Evolutionary conservation across 2,113 vertebrate species (phyloP), one percentile per base, ranked within the genome.

Genomic region (Bujurquina vittata): DNA sequence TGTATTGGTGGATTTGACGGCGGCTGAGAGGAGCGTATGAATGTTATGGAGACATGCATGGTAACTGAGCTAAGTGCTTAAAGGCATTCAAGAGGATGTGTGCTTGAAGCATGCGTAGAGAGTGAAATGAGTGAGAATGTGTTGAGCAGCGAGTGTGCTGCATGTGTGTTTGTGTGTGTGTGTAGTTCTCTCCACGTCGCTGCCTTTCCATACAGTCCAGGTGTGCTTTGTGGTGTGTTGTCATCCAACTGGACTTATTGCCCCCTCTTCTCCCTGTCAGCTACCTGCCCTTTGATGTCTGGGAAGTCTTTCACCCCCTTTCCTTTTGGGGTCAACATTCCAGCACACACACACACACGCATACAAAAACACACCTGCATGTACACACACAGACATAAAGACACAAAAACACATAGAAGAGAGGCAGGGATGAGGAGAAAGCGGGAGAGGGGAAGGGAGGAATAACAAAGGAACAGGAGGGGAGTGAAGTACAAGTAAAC

Each of bases 181-280:
- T 92, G 93, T 91, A 87, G 90, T 74, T 94, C 93, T 92, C 94
- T 92, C 92, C 89, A 94, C 92, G 91, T 62, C 94, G 63, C 89
- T 86, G 85, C 91, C 90, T 94, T 81, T 95, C 90, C 94, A 93
- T 94, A 90, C 89, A 88, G 90, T 88, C 79, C 97, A 98, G 97
- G 97, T 98, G 97, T 83, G 4, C 94, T 17, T 75, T 87, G 79
- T 81, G 81, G 60, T 81, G 95, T 93, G 96, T 97, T 97, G 96
- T 96, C 93, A 92, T 90, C 91, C 78, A 83, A 90, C 93, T 92
- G 93, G 93, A 92, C 93, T 92, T 94, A 94, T 91, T 76, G 58
- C 85, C 87, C 92, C 89, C 91, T 92, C 91, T 93, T 86, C 87
- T 87, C 79, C 82, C 83, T 94, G 93, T 94, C 95, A 95, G 90